Percentiles rank a stretch among this genome's conserved stretches.
Evolutionary conservation across 1,140 invertebrate genomes (phyloP).

Genomic region (Diprion similis): DNA sequence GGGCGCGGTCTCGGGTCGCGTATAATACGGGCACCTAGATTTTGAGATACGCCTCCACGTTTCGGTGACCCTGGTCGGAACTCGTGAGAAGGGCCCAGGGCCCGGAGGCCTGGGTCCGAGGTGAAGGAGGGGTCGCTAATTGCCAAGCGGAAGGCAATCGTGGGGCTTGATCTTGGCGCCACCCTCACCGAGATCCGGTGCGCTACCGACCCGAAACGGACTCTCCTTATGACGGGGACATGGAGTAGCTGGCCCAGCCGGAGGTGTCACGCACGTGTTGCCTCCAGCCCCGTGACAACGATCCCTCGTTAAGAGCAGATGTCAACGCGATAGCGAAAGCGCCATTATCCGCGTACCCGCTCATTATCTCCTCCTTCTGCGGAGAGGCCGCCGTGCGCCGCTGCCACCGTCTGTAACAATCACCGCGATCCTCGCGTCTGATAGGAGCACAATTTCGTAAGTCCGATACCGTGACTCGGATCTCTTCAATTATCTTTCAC

Average conservation of each 20-base stretch:
- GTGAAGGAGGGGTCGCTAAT: constrained; percentile 2
- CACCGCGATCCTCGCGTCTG: neutral
- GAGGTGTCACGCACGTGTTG: constrained; percentile 6
- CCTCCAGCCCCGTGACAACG: neutral
- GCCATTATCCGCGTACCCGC: constrained; percentile 3
- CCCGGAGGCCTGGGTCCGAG: neutral
- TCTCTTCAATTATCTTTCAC: too few relatives aligned
- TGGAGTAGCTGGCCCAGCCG: neutral
- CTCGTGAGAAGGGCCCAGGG: neutral
- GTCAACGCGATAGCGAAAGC: constrained; percentile 1
- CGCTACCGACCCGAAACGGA: neutral
- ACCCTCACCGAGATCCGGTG: neutral
- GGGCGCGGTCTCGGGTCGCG: constrained; percentile 30
- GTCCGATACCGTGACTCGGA: too few relatives aligned
- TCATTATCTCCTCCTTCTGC: neutral
- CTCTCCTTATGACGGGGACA: neutral
- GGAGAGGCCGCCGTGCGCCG: neutral
- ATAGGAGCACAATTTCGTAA: neutral
- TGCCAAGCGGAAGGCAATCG: neutral
- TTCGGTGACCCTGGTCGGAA: neutral
- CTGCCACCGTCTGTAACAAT: neutral
- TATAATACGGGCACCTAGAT: constrained; percentile 21
- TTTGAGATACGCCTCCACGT: constrained; percentile 23
- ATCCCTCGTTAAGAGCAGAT: constrained; percentile 7
- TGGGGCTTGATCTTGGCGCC: neutral